These are phyloP conservation scores for Sinelater perroti DNA, from an alignment of 2,888 invertebrate genomes.

Conservation along the genomic window DNA sequence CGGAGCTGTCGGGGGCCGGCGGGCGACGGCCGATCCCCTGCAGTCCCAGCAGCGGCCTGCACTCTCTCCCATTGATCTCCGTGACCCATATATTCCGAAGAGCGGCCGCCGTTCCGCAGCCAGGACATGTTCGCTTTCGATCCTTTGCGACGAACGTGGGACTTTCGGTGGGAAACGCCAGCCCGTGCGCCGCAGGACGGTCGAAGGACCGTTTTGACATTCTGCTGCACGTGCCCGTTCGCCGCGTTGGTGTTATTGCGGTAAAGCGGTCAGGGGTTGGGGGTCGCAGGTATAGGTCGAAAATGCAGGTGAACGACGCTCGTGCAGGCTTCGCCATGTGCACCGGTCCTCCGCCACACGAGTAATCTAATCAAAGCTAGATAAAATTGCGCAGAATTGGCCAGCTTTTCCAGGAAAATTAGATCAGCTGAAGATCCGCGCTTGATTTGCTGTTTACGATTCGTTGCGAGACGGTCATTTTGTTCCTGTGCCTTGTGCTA, in stretches of 20 bases:
- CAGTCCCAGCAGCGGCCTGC: slow-evolving; percentile 29
- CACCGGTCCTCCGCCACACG: slow-evolving; percentile 3
- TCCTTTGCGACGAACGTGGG: too few species aligned
- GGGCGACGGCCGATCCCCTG: slow-evolving; percentile 18
- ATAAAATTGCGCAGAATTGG: slow-evolving; percentile 6
- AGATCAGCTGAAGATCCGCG: too few species aligned
- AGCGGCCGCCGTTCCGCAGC: slow-evolving; percentile 2
- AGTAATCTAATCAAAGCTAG: slow-evolving; percentile 5
- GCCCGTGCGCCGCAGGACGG: too few species aligned
- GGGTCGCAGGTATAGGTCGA: background rate
- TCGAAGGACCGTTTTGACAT: slow-evolving; percentile 28
- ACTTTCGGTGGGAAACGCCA: too few species aligned
- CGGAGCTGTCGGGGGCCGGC: slow-evolving; percentile 6
- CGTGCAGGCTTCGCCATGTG: slow-evolving; percentile 4
- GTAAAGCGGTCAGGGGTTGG: slow-evolving; percentile 23
- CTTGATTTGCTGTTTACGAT: too few species aligned
- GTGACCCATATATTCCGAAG: slow-evolving; percentile 48
- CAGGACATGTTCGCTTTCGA: too few species aligned
- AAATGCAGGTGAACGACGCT: slow-evolving; percentile 2
- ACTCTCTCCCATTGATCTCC: slow-evolving; percentile 47
- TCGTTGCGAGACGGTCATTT: too few species aligned
- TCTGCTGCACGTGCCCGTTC: slow-evolving; percentile 26
- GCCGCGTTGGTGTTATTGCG: slow-evolving; percentile 23
- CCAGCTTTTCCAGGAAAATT: background rate
- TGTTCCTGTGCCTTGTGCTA: too few species aligned